Conservation (phyloP, 2,888 invertebrate species). For the Helleia helle region DNA sequence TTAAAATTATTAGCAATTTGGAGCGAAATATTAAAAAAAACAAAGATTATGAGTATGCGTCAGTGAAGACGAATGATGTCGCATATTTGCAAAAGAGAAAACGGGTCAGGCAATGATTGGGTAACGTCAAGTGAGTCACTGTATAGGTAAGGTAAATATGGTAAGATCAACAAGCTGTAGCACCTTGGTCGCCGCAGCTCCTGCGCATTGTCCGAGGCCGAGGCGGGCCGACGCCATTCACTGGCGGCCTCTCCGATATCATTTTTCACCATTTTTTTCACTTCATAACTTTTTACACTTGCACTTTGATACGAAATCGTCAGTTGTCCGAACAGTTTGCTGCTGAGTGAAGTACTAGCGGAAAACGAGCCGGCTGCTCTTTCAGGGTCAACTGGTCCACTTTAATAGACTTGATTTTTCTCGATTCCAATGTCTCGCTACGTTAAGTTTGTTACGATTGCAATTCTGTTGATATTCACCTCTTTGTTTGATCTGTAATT, state of each 20-base stretch:
- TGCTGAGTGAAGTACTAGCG: slow-evolving; percentile 21
- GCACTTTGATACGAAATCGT: slow-evolving; percentile 16
- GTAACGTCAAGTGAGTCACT: slow-evolving; percentile 2
- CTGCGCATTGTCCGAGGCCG: slow-evolving; percentile 68
- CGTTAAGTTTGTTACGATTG: neutral
- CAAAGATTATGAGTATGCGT: too few relatives aligned
- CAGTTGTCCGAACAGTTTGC: slow-evolving; percentile 19
- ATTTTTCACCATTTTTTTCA: slow-evolving; percentile 56
- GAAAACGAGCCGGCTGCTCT: slow-evolving; percentile 42
- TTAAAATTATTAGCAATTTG: too few relatives aligned
- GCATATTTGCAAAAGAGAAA: slow-evolving; percentile 4
- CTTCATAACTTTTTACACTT: slow-evolving; percentile 29
- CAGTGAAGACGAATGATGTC: too few relatives aligned
- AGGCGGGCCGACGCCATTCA: slow-evolving; percentile 53
- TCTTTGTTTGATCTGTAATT: slow-evolving; percentile 1
- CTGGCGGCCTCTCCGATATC: slow-evolving; percentile 59
- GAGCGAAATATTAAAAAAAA: too few relatives aligned
- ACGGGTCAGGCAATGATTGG: slow-evolving; percentile 5
- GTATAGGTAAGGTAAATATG: neutral
- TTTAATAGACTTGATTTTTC: slow-evolving; percentile 8
- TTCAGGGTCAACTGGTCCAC: slow-evolving; percentile 61
- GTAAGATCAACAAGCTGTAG: slow-evolving; percentile 31
- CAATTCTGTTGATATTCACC: neutral
- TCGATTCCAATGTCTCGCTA: slow-evolving; percentile 1
- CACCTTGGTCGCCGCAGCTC: slow-evolving; percentile 76